Base-by-base conservation (phyloP, 2,888 invertebrate species). In the Eudasyphora cyanicolor region DNA sequence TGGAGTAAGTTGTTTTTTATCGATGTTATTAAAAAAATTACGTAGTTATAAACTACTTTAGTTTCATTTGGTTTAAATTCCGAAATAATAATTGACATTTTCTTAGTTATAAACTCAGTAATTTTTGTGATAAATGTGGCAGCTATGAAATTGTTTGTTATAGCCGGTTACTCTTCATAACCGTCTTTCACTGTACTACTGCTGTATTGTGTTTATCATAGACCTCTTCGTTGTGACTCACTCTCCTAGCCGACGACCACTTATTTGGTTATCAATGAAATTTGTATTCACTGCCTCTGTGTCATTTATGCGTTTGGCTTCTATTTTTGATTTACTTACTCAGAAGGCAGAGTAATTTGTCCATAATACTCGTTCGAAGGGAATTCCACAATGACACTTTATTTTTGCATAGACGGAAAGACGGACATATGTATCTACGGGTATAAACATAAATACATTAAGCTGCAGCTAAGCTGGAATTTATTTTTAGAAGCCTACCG, bases 401-500 rank as follows among this genome's bases (percentile, higher is more conserved):
- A 8, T 17, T 17, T 21, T 19, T 8, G 21, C 54, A 21, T 24
- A 54, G n/a, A n/a, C n/a, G n/a, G n/a, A n/a, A n/a, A n/a, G n/a
- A n/a, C 21, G 10, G 19, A 32, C 32, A 32, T 32, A 32, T 32
- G 32, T 32, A 32, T 32, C n/a, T n/a, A n/a, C 8, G 32, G 32
- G 17, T 0, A 42, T 3, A 19, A 21, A 67, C 67, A 7, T 42
- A 64, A 21, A n/a, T n/a, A n/a, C 7, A 5, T 12, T n/a, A 38
- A 42, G 24, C 21, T 38, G 42, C 14, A 35, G 17, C 45, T 83
- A 73, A 77, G 77, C 80, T 80, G 79, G 79, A 74, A 70, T 38
- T 32, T 77, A 71, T 77, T 62, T 83, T 62, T 75, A 77, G 69
- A 73, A 73, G 57, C 17, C 38, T 79, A n/a, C n/a, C n/a, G n/a